Percentiles rank a stretch among this genome's conserved stretches.
Evolutionary conservation across 1,140 invertebrate genomes (phyloP).

Genomic region (Eriosoma lanigerum): DNA sequence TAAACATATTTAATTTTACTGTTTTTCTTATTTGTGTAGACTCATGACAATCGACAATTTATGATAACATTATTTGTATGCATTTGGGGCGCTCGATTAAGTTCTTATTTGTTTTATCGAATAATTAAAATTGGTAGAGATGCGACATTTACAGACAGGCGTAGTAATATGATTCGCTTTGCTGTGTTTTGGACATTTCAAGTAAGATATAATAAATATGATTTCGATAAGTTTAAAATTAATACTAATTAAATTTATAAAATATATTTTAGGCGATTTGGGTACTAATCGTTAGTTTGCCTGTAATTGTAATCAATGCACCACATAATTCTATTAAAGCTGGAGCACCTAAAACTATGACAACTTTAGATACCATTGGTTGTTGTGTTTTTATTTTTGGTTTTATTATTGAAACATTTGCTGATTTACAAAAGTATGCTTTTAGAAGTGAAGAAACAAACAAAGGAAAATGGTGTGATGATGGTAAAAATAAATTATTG

Average conservation of each 20-base stretch:
- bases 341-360: constrained; percentile 75
- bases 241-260: neutral
- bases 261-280: constrained; percentile 73
- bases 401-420: constrained; percentile 81
- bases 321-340: constrained; percentile 73
- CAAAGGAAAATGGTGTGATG: constrained; percentile 85
- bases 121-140: constrained; percentile 87
- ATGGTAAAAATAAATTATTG: constrained; percentile 64
- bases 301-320: constrained; percentile 88
- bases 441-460: constrained; percentile 85
- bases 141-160: constrained; percentile 84
- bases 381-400: constrained; percentile 81
- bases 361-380: constrained; percentile 79
- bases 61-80: constrained; percentile 85
- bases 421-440: constrained; percentile 87
- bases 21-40: too few relatives aligned
- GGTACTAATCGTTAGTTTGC: constrained; percentile 89
- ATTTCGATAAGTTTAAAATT: too few relatives aligned
- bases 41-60: constrained; percentile 80
- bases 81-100: constrained; percentile 81
- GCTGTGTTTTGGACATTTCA: constrained; percentile 91
- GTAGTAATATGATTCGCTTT: constrained; percentile 81
- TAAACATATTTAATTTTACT: too few relatives aligned
- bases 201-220: constrained; percentile 61
- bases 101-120: constrained; percentile 82